A percentile compares a stretch with the other conserved stretches of the same genome.
These are phyloP conservation scores for Globicephala melas DNA, from an alignment of 2,113 vertebrate species.

Conservation along the genomic window DNA sequence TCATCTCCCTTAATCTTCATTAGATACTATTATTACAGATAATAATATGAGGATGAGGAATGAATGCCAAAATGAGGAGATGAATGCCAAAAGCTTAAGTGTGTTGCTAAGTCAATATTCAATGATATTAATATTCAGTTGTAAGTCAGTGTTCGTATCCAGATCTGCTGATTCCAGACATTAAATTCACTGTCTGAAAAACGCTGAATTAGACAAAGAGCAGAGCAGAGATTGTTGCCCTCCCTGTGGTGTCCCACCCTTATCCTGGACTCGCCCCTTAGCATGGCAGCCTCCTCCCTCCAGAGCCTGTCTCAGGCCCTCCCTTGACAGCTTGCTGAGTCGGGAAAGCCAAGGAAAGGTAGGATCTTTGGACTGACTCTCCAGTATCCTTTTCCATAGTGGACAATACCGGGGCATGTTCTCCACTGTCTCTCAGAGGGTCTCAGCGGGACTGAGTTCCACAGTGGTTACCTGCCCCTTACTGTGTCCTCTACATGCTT, in stretches of 20 bases:
- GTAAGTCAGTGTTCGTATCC: background rate
- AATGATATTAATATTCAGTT: background rate
- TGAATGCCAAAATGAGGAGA: background rate
- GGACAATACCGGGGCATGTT: background rate
- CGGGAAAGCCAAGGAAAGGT: background rate
- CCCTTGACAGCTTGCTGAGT: background rate
- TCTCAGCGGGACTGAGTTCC: background rate
- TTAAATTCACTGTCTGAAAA: background rate
- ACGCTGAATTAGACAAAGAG: background rate
- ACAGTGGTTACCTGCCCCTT: rapidly evolving
- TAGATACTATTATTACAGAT: background rate
- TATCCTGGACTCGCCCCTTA: background rate
- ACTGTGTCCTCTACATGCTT: too few relatives aligned
- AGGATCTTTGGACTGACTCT: background rate
- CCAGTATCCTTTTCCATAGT: background rate
- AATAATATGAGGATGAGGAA: too few relatives aligned
- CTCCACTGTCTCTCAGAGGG: background rate
- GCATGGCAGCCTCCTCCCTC: too few relatives aligned
- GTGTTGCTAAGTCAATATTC: background rate
- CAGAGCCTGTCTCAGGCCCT: background rate
- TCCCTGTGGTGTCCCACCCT: too few relatives aligned
- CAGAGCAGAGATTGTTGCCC: background rate
- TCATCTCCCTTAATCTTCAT: background rate
- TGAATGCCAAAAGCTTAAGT: background rate
- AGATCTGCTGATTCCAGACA: background rate